phyloP scores from a whole-genome alignment of 2,797 vertebrate genomes.

The Parauchenoglanis punctatus region DNA sequence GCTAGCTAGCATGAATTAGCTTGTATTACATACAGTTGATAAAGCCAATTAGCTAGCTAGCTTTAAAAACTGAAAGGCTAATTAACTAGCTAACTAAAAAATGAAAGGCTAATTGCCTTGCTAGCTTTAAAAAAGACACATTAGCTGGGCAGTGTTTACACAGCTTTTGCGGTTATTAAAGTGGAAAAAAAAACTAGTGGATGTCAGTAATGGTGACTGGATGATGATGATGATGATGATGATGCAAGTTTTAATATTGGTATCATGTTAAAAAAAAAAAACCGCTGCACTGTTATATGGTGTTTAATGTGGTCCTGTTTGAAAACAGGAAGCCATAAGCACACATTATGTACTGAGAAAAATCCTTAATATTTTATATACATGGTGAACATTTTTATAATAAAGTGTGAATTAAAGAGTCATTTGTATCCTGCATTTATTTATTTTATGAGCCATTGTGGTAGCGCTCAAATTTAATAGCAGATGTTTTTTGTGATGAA shows the following conservation, averaged over 20 bases:
- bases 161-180: background rate
- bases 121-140: background rate
- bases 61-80: background rate
- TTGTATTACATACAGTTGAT: background rate
- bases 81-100: background rate
- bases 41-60: background rate
- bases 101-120: background rate
- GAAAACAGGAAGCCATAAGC: background rate
- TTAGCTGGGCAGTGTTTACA: background rate
- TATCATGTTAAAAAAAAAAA: background rate
- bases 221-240: too few relatives aligned
- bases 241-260: background rate
- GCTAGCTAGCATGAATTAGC: background rate
- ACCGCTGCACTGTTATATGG: background rate
- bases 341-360: background rate
- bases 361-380: slow-evolving; percentile 6
- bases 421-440: background rate
- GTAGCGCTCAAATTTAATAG: background rate
- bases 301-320: slow-evolving; percentile 4
- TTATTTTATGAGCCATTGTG: background rate
- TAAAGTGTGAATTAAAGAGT: background rate
- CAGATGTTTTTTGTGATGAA: background rate
- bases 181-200: background rate
- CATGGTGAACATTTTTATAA: slow-evolving; percentile 12
- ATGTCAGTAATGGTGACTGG: background rate